Evolutionary conservation across 2,797 vertebrate species (phyloP).

Genomic region (Emydoidea blandingii): DNA sequence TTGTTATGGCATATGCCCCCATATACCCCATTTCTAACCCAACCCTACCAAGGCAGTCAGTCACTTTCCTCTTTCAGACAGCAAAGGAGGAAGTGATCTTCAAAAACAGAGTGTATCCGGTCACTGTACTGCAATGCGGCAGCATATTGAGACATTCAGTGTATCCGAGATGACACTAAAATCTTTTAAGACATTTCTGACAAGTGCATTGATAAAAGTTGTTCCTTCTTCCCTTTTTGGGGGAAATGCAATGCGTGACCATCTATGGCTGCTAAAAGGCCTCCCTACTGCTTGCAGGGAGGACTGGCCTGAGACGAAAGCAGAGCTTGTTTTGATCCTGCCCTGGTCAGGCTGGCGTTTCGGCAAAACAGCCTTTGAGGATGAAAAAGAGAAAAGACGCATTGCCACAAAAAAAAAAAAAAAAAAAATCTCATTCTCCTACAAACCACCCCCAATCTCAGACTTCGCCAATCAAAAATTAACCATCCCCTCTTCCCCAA

Average conservation of each 20-base stretch:
- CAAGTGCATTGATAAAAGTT: not conserved
- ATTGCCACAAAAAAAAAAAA: accelerated
- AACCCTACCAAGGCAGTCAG: not conserved
- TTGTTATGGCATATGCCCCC: not conserved
- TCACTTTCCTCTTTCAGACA: not conserved
- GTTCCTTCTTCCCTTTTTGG: no score
- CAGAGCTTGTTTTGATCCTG: not conserved
- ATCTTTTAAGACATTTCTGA: not conserved
- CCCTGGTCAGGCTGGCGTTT: not conserved
- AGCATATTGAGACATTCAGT: not conserved
- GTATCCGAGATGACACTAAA: not conserved
- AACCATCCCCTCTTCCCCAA: not conserved
- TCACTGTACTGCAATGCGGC: not conserved
- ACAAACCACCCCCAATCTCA: not conserved
- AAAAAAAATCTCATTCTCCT: not conserved
- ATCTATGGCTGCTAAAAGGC: not conserved
- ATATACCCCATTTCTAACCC: not conserved
- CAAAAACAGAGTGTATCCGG: not conserved
- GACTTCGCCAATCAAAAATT: no score
- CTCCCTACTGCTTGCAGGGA: not conserved
- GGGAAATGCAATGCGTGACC: accelerated
- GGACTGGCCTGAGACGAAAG: not conserved
- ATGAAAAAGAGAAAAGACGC: accelerated
- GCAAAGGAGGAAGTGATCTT: not conserved
- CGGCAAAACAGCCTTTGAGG: not conserved